Conservation (phyloP, 2,888 invertebrate species). For the Xylota sylvarum region DNA sequence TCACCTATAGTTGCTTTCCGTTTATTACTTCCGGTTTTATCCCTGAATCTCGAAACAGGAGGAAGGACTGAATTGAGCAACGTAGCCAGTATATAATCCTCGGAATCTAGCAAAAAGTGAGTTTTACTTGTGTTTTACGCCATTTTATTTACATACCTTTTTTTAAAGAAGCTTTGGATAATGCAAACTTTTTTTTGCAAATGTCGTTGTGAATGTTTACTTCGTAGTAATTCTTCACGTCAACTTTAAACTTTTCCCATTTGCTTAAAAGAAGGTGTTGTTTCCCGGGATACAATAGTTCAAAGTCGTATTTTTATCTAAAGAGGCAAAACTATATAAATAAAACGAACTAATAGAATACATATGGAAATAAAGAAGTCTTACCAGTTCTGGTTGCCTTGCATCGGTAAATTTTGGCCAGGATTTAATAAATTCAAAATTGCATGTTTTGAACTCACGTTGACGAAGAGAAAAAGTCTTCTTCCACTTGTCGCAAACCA, state of each 20-base stretch:
- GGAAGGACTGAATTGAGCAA: too few relatives aligned
- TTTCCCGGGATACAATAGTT: background rate
- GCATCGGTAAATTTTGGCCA: background rate
- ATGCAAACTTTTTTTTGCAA: background rate
- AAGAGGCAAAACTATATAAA: background rate
- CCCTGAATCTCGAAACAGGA: too few relatives aligned
- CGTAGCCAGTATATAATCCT: too few relatives aligned
- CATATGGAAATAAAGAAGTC: constrained; percentile 1
- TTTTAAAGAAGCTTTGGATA: background rate
- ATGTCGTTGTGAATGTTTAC: background rate
- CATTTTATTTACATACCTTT: background rate
- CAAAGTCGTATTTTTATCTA: background rate
- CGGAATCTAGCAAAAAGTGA: too few relatives aligned
- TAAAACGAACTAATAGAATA: background rate
- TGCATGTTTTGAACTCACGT: background rate
- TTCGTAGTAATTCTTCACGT: background rate
- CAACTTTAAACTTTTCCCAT: background rate
- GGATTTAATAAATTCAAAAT: constrained; percentile 5
- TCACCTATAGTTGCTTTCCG: too few relatives aligned
- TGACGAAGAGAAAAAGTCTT: constrained; percentile 4
- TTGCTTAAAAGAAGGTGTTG: background rate
- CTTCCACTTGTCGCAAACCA: background rate
- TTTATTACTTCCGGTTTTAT: too few relatives aligned
- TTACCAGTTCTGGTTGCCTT: constrained; percentile 6
- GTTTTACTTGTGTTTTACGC: background rate